Evolutionary conservation across 2,797 vertebrate species (phyloP).

Genomic region (Hydrophis major): DNA sequence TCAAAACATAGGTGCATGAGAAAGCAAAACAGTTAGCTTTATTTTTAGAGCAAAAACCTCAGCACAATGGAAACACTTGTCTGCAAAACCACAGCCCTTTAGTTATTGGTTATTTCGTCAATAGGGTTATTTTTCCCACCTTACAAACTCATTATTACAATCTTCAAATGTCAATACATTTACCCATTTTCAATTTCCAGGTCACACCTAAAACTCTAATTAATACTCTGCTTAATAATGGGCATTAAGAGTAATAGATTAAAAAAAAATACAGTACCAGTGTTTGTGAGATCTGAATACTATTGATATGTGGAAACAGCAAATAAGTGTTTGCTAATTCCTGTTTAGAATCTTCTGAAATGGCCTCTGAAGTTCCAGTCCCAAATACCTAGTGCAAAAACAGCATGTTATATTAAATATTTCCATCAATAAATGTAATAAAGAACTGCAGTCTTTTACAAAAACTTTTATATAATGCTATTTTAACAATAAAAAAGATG

Average conservation of each 20-base stretch:
- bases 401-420: neutral
- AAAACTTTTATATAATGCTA: neutral
- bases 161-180: neutral
- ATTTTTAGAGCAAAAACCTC: neutral
- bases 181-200: too few species aligned
- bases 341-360: conserved; percentile 75
- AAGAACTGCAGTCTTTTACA: neutral
- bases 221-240: neutral
- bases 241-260: neutral
- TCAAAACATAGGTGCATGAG: neutral
- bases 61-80: neutral
- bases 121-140: neutral
- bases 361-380: conserved; percentile 75
- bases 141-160: neutral
- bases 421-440: neutral
- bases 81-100: neutral
- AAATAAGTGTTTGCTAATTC: conserved; percentile 77
- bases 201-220: neutral
- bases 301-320: conserved; percentile 89
- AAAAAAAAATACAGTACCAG: conserved; percentile 77
- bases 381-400: conserved; percentile 83
- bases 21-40: neutral
- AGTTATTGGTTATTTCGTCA: neutral
- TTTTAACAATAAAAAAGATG: neutral
- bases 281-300: conserved; percentile 88